Conservation (phyloP, 2,113 vertebrate genomes). For the Plecturocebus donacophilus region DNA sequence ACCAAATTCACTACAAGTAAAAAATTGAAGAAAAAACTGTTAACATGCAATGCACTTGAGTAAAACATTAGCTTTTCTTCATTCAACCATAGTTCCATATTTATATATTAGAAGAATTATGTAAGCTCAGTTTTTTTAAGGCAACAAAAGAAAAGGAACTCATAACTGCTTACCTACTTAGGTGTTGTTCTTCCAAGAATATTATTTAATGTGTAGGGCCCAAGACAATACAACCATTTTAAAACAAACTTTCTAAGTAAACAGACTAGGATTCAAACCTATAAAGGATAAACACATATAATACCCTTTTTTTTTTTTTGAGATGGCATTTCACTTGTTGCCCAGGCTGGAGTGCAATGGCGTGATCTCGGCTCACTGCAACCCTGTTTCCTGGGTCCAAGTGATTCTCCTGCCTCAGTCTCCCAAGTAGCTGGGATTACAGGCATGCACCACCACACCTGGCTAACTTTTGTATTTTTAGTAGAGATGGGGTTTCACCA, state of each 20-base stretch:
- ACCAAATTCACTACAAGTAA: conserved; percentile 93
- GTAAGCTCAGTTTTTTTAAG: neutral
- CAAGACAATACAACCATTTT: conserved; percentile 12
- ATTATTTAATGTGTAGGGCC: neutral
- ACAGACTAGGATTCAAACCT: neutral
- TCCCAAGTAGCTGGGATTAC: too few relatives aligned
- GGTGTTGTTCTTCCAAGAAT: conserved; percentile 2
- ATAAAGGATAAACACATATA: neutral
- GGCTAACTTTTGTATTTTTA: too few relatives aligned
- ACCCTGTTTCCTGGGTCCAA: too few relatives aligned
- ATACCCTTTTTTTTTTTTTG: too few relatives aligned
- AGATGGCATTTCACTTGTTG: too few relatives aligned
- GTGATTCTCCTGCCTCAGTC: too few relatives aligned
- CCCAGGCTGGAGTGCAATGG: too few relatives aligned
- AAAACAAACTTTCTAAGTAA: conserved; percentile 41
- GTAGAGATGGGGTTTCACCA: too few relatives aligned
- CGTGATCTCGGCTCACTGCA: too few relatives aligned
- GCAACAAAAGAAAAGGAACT: neutral
- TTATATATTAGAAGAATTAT: neutral
- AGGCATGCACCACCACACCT: too few relatives aligned
- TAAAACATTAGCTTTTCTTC: neutral
- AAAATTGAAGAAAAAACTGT: conserved; percentile 22
- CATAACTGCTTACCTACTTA: neutral
- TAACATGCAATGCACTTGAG: neutral
- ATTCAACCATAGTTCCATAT: neutral